Base-by-base conservation (phyloP, 2,888 invertebrate genomes). In the Cheilosia variabilis region DNA sequence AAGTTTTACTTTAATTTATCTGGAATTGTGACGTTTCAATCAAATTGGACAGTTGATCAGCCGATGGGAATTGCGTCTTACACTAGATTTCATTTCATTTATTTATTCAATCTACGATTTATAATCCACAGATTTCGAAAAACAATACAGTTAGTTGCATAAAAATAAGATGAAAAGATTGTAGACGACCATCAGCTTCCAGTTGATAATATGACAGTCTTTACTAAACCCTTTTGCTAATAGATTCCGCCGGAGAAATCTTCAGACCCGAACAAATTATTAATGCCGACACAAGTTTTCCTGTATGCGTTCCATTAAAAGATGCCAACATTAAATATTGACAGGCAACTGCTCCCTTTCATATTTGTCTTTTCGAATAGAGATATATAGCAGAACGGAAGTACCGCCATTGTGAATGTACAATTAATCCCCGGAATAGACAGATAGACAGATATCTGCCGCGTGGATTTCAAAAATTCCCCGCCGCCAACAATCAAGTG, bases 251-350 rank as follows among this genome's bases (percentile, higher is more conserved):
- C 19, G 9, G 7, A 47, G 9, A 19, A 37, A 47, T 4, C 19
- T 47, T 17, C 4, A 37, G 24, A 47, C 27, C 9, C 27, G 15
- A 72, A 13, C 27, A 27, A 66, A 66, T 75, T 57, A 75, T 75
- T 66, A 52, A 75, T 66, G 60, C 31, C 31, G 13, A 50, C 19
- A 37, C 15, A 65, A 47, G 47, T 66, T 50, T 41, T 9, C 50
- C 22, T 50, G 37, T 37, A 37, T 37, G 37, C 5, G 22, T 19
- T 50, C 19, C 19, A 50, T 19, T 17, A 45, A 53, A 62, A 73
- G 53, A 62, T 43, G n/a, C 31, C 27, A 22, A 6, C 22, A 66
- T 76, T 53, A 76, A 76, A 68, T 76, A 76, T 76, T 76, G 24
- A 76, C 43, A 34, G n/a, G 31, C 31, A 63, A 58, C 55, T 53